A percentile compares a stretch with the other conserved stretches of the same genome.
Evolutionary conservation across 2,113 vertebrate species (phyloP).

Genomic region (Pterocles gutturalis): DNA sequence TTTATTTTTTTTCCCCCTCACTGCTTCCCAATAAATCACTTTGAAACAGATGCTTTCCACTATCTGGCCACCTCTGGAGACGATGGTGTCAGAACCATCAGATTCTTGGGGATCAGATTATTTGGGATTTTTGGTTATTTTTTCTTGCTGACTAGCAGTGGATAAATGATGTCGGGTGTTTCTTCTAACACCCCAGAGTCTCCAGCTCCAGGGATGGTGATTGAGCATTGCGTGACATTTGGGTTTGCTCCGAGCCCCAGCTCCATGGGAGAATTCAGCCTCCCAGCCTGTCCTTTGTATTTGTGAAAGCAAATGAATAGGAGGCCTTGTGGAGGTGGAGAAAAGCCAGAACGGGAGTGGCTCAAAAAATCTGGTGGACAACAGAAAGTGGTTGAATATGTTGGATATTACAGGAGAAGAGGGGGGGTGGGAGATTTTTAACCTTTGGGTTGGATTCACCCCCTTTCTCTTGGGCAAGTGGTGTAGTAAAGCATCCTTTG

Average conservation of each 20-base stretch:
- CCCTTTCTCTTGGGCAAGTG: background rate
- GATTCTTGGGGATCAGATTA: background rate
- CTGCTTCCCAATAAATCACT: background rate
- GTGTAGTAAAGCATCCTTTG: background rate
- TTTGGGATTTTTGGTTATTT: background rate
- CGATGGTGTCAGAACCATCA: background rate
- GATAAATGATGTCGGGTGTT: background rate
- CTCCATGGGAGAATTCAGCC: background rate
- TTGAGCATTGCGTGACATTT: background rate
- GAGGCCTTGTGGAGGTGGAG: constrained; percentile 18
- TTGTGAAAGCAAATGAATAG: background rate
- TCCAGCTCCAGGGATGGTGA: background rate
- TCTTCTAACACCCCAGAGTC: background rate
- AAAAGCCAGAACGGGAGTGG: background rate
- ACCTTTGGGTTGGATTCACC: background rate
- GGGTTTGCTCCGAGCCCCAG: background rate
- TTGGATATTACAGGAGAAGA: background rate
- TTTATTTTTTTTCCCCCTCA: too few species aligned
- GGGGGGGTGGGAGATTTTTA: background rate
- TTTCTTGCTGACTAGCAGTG: background rate
- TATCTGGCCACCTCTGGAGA: background rate
- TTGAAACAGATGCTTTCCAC: background rate
- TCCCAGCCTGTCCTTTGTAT: background rate
- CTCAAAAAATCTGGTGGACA: background rate
- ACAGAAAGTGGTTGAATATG: background rate